These are phyloP conservation scores for Cynocephalus volans DNA, from an alignment of 2,113 vertebrate genomes.

Conservation along the genomic window DNA sequence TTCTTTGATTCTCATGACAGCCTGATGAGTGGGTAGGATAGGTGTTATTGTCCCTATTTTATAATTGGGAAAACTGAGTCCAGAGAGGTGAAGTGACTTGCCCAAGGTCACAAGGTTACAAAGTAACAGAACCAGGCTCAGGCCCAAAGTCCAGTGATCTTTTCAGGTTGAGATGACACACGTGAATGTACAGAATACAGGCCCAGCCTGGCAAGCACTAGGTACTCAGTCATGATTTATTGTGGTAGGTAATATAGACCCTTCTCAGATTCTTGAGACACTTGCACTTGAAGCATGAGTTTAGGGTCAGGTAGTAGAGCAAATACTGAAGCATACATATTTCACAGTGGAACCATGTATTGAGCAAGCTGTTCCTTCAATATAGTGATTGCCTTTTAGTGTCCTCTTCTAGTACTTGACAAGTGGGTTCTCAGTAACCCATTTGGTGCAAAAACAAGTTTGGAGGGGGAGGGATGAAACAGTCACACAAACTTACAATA, in stretches of 20 bases:
- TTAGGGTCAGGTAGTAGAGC: background rate
- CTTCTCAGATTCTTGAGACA: background rate
- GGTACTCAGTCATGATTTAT: fast-evolving
- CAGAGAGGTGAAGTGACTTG: background rate
- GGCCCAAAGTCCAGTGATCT: background rate
- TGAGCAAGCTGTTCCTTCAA: conserved; percentile 52
- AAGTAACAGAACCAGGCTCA: background rate
- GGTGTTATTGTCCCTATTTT: background rate
- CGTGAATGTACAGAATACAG: background rate
- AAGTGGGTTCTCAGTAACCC: background rate
- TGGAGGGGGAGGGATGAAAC: background rate
- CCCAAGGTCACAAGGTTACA: background rate
- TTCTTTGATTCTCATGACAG: background rate
- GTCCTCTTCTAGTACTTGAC: background rate
- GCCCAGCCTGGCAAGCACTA: background rate
- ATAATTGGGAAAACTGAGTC: background rate
- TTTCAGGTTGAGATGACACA: background rate
- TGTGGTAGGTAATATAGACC: background rate
- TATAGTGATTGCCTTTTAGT: background rate
- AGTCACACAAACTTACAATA: background rate
- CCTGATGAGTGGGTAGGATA: background rate
- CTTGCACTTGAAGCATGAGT: background rate
- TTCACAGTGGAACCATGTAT: background rate
- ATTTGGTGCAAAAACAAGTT: background rate
- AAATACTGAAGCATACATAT: background rate